These are phyloP conservation scores for Amphilophus citrinellus DNA, from an alignment of 2,113 vertebrate genomes.

Conservation along the genomic window DNA sequence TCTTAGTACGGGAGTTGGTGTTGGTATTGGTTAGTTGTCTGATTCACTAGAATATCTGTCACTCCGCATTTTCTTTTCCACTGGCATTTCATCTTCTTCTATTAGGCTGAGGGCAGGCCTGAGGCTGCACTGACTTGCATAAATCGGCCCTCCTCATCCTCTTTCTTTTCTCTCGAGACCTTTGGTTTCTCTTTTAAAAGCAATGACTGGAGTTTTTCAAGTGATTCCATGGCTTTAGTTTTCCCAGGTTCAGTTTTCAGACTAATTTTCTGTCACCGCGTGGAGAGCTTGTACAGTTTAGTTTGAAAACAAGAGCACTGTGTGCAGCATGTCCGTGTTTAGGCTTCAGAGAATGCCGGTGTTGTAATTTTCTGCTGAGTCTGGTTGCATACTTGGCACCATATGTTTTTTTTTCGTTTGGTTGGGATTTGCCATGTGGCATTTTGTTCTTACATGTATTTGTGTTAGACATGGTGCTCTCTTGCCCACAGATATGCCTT, in stretches of 20 bases:
- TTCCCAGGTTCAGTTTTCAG: not conserved
- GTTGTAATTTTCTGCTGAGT: conserved; percentile 16
- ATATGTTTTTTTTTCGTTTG: not conserved
- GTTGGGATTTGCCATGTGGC: conserved; percentile 3
- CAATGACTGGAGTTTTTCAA: conserved; percentile 1
- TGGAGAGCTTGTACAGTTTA: not conserved
- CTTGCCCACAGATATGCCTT: conserved; percentile 1
- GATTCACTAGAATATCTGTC: no score
- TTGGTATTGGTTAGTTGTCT: not conserved
- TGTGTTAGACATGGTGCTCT: not conserved
- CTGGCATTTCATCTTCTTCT: no score
- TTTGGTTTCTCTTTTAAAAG: not conserved
- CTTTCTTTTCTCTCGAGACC: not conserved
- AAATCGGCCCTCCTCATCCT: not conserved
- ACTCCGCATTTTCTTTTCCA: not conserved
- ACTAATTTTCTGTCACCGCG: not conserved
- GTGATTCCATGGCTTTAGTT: not conserved
- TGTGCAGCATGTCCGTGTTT: not conserved
- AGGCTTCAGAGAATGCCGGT: not conserved
- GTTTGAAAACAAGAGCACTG: not conserved
- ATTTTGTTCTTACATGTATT: conserved; percentile 17
- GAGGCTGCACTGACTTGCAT: no score
- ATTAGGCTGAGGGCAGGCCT: no score
- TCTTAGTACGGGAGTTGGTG: not conserved
- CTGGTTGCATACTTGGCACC: conserved; percentile 7